Percentiles rank a stretch among this genome's conserved stretches.
phyloP scores from a whole-genome alignment of 2,797 vertebrate species.

The Podargus strigoides region DNA sequence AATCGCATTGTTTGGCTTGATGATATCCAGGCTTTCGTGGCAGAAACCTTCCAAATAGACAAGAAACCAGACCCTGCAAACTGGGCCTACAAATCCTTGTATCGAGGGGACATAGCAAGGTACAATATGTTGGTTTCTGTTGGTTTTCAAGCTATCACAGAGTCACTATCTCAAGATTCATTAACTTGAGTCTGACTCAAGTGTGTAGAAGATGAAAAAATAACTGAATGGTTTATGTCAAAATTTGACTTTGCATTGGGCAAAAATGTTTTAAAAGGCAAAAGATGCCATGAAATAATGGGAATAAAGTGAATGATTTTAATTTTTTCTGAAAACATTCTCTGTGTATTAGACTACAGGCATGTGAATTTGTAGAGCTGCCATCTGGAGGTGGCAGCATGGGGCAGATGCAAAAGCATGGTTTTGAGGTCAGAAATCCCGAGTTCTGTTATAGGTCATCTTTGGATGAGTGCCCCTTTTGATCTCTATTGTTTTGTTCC shows the following conservation, averaged over 20 bases:
- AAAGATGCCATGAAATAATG: background rate
- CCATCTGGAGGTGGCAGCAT: background rate
- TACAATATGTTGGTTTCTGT: conserved; percentile 33
- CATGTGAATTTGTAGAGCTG: background rate
- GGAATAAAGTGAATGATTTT: background rate
- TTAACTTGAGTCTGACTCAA: background rate
- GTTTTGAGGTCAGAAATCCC: background rate
- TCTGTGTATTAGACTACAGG: background rate
- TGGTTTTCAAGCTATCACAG: background rate
- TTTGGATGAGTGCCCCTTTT: background rate
- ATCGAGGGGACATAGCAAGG: conserved; percentile 90
- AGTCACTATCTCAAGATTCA: background rate
- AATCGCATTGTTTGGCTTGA: conserved; percentile 84
- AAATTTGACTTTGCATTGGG: background rate
- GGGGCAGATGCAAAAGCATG: background rate
- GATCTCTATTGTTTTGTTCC: background rate
- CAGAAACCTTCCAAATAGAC: conserved; percentile 84
- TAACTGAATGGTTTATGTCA: background rate
- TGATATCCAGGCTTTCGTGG: conserved; percentile 75
- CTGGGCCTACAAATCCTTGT: conserved; percentile 95
- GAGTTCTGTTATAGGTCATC: background rate
- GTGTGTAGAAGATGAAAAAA: background rate
- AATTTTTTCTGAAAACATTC: background rate
- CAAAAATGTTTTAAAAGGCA: background rate
- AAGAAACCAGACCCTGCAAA: conserved; percentile 88